These are phyloP conservation scores for Cyrtonyx montezumae DNA, from an alignment of 2,113 vertebrate species.

Conservation along the genomic window DNA sequence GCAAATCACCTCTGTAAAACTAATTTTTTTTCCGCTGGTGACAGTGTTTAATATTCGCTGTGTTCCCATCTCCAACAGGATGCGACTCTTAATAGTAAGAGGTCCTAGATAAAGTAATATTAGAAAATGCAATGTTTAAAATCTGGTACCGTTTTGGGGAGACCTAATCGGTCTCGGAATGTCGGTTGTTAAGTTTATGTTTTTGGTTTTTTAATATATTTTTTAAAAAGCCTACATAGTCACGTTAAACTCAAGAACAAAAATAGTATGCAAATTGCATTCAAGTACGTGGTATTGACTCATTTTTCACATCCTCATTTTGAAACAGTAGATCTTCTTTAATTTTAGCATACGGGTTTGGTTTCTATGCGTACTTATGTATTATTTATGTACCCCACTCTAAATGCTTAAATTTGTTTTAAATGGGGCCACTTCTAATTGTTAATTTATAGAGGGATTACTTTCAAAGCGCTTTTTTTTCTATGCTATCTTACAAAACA, in stretches of 20 bases:
- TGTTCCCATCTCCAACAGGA: conserved; percentile 13
- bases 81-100: not conserved
- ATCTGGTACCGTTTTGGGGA: conserved; percentile 16
- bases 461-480: not conserved
- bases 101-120: conserved; percentile 12
- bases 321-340: not conserved
- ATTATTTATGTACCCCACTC: not conserved
- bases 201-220: not conserved
- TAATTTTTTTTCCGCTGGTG: conserved; percentile 6
- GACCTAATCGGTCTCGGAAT: conserved; percentile 39
- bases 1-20: conserved; percentile 1
- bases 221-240: not conserved
- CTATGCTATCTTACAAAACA: not conserved
- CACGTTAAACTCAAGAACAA: not conserved
- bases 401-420: not conserved
- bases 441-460: not conserved
- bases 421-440: not conserved
- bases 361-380: not conserved
- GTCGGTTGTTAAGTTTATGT: not conserved
- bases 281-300: not conserved
- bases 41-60: conserved; percentile 2
- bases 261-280: not conserved
- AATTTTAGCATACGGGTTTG: not conserved
- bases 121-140: conserved; percentile 49
- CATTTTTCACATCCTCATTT: not conserved